phyloP scores from a whole-genome alignment of 2,113 vertebrate genomes.

The Charadrius vociferus region DNA sequence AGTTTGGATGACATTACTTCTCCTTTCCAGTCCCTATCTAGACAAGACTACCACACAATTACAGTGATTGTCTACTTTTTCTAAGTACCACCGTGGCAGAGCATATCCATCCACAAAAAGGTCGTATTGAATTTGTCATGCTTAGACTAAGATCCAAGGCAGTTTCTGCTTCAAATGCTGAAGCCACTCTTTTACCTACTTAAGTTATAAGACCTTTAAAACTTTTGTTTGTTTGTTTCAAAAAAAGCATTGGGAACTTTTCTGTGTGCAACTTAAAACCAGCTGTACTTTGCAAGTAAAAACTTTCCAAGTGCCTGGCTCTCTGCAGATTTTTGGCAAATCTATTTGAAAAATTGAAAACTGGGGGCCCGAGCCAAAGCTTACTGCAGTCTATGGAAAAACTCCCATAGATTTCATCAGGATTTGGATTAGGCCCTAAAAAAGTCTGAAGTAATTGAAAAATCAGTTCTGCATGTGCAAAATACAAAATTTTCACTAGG shows the following conservation, averaged over 20 bases:
- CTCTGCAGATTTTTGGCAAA: conserved; percentile 56
- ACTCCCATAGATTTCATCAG: conserved; percentile 63
- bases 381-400: conserved; percentile 56
- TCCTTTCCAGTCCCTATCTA: too few species aligned
- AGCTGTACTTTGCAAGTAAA: conserved; percentile 46
- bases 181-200: not conserved
- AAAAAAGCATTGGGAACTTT: conserved; percentile 11
- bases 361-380: conserved; percentile 22
- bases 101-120: too few species aligned
- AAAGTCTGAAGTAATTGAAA: conserved; percentile 61
- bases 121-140: not conserved
- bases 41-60: too few species aligned
- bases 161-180: not conserved
- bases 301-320: conserved; percentile 50
- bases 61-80: too few species aligned
- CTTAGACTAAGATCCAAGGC: not conserved
- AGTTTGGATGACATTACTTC: too few species aligned
- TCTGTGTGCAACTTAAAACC: conserved; percentile 28
- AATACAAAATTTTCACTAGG: conserved; percentile 32
- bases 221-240: not conserved
- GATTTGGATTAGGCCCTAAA: conserved; percentile 46
- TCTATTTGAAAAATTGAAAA: conserved; percentile 40
- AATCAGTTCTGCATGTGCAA: conserved; percentile 44
- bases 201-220: not conserved
- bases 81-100: not conserved